Percentiles rank a stretch among this genome's conserved stretches.
phyloP scores from a whole-genome alignment of 2,888 invertebrate genomes.

The Linnaemya vulpina region DNA sequence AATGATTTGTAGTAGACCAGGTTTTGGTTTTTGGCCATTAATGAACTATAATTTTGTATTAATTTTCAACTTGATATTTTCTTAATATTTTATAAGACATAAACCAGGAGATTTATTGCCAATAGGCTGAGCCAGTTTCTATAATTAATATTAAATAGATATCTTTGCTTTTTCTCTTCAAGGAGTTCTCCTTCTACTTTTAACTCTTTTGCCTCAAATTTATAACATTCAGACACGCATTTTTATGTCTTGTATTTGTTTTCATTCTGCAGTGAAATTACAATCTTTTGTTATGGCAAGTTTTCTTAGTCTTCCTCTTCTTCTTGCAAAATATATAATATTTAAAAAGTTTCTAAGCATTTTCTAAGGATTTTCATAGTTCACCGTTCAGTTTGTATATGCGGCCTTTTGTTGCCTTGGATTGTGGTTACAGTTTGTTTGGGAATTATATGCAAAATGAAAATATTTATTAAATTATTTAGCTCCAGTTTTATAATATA shows the following conservation, averaged over 20 bases:
- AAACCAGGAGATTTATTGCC: too few relatives aligned
- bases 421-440: neutral
- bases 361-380: slow-evolving; percentile 3
- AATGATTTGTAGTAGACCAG: too few relatives aligned
- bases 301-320: neutral
- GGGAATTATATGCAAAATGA: neutral
- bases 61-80: too few relatives aligned
- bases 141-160: too few relatives aligned
- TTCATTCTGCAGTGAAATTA: slow-evolving; percentile 11
- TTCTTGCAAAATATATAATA: neutral
- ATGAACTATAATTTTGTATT: too few relatives aligned
- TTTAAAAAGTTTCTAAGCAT: neutral
- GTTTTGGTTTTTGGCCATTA: too few relatives aligned
- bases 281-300: neutral
- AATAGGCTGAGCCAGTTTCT: too few relatives aligned
- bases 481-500: too few relatives aligned
- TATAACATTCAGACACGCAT: slow-evolving; percentile 61
- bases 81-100: neutral
- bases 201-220: slow-evolving; percentile 37
- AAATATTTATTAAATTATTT: neutral
- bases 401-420: neutral
- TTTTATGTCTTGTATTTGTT: slow-evolving; percentile 8
- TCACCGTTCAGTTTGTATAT: neutral
- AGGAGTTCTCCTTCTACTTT: slow-evolving; percentile 9
- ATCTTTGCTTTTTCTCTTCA: neutral